Evolutionary conservation across 1,140 invertebrate genomes (phyloP), one percentile per base, ranked within the genome.

Genomic region (Dreissena rostriformis): DNA sequence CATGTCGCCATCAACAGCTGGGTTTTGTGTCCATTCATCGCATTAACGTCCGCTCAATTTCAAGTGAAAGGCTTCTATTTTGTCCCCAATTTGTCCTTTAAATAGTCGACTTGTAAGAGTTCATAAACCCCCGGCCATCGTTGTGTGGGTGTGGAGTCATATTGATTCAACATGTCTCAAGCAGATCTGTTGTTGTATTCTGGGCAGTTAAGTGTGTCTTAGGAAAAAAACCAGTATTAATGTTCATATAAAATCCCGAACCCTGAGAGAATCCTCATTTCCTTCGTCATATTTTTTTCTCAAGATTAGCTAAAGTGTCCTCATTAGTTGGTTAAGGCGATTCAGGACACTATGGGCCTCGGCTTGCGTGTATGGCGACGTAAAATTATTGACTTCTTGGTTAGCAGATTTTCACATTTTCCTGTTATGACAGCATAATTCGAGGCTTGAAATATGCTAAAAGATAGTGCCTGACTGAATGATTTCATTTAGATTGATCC

Each of bases 21-120:
- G 2, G 39, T 39, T 39, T 39, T 39, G 17, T 61, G 57, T 24
- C 57, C 57, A 61, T 61, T 61, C 57, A 61, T 61, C 57, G 22
- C 22, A 61, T 61, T 61, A 61, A 61, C 57, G 22, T 24, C 53
- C 57, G 57, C 57, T 61, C 57, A 61, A 61, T 61, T 61, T 61
- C 57, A 61, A 61, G 17, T n/a, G 22, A 61, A 61, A 61, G 57
- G 17, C 17, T n/a, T n/a, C 22, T 24, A 61, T 61, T 61, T 61
- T 61, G 2, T 24, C 22, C 57, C 17, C 57, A 19, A 61, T 61
- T 61, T n/a, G n/a, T n/a, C n/a, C n/a, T n/a, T 61, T 19, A 61
- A 19, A 61, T 61, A 61, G 17, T n/a, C 57, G 22, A 24, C 22
- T 19, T n/a, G n/a, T n/a, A n/a, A 24, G 57, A 61, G 57, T 61